Conservation (phyloP, 1,140 invertebrate species). For the Drosophila athabasca region DNA sequence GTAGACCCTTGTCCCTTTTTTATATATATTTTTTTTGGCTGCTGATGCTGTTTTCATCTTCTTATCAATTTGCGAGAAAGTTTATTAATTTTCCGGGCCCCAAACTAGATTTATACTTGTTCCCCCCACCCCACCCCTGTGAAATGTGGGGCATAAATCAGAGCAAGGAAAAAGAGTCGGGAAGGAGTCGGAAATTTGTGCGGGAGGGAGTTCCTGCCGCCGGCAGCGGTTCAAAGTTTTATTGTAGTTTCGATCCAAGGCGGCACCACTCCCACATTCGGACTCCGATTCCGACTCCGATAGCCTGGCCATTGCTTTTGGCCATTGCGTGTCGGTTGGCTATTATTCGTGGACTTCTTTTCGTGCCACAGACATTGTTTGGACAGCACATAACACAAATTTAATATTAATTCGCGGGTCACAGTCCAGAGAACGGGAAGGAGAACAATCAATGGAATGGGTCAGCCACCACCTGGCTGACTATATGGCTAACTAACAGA, state of each 20-base stretch:
- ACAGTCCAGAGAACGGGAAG: slow-evolving; percentile 14
- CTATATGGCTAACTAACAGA: slow-evolving; percentile 42
- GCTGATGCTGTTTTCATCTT: slow-evolving; percentile 48
- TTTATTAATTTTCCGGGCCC: slow-evolving; percentile 68
- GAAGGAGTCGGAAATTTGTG: not conserved
- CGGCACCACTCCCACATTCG: slow-evolving; percentile 15
- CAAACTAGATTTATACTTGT: slow-evolving; percentile 30
- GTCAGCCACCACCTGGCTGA: slow-evolving; percentile 20
- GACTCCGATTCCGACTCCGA: not conserved
- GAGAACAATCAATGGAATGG: not conserved
- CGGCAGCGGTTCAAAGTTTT: not conserved
- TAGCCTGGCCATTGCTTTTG: slow-evolving; percentile 10
- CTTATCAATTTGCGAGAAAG: slow-evolving; percentile 64
- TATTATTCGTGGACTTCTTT: slow-evolving; percentile 58
- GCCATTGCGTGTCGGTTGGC: slow-evolving; percentile 60
- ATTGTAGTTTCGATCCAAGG: slow-evolving; percentile 19
- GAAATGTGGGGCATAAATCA: slow-evolving; percentile 60
- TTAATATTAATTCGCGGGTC: slow-evolving; percentile 72
- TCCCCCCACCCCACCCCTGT: not conserved
- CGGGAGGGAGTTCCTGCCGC: not conserved
- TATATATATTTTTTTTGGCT: not conserved
- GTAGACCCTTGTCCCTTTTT: slow-evolving; percentile 27
- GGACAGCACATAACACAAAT: slow-evolving; percentile 56
- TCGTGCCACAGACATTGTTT: slow-evolving; percentile 40
- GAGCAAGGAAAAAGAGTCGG: slow-evolving; percentile 7